A percentile compares a stretch with the other conserved stretches of the same genome.
These are phyloP conservation scores for Bos taurus DNA, from an alignment of 2,113 vertebrate species.

Conservation along the genomic window ARS-UCD2.0 NC_037331.1:66852501-66853000, in stretches of 20 bases:
- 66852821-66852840: slow-evolving; percentile 27
- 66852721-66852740: neutral
- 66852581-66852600: neutral
- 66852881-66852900: slow-evolving; percentile 17
- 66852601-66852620: slow-evolving; percentile 15
- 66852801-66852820: slow-evolving; percentile 37
- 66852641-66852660: neutral
- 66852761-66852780: neutral
- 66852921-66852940: slow-evolving; percentile 38
- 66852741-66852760: neutral
- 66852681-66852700: neutral
- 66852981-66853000: slow-evolving; percentile 34
- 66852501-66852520: neutral
- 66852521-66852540: neutral
- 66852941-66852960: neutral
- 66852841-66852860: slow-evolving; percentile 50
- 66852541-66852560: neutral
- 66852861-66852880: neutral
- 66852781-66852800: slow-evolving; percentile 14
- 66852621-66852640: neutral
- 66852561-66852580: neutral
- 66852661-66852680: neutral
- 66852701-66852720: neutral
- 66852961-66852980: slow-evolving; percentile 35
- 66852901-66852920: slow-evolving; percentile 46